phyloP scores from a whole-genome alignment of 1,140 invertebrate species.

The Littorina saxatilis region DNA sequence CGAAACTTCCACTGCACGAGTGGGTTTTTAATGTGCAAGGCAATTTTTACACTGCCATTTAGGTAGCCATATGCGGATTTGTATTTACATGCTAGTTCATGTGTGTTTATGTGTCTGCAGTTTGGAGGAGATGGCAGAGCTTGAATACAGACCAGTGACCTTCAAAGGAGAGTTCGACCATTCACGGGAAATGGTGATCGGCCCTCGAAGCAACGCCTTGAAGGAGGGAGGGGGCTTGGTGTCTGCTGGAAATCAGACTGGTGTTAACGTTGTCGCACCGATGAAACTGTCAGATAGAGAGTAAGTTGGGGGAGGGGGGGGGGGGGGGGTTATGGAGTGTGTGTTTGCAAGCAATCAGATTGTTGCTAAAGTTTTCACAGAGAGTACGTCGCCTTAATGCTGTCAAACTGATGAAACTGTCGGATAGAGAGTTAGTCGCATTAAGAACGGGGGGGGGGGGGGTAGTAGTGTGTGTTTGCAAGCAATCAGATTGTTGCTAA shows the following conservation, averaged over 20 bases:
- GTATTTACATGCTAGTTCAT: no score
- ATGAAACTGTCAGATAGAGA: constrained; percentile 66
- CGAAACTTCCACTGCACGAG: no score
- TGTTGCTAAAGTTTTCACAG: neutral
- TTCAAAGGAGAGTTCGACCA: constrained; percentile 82
- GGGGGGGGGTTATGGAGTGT: neutral
- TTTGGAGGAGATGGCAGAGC: constrained; percentile 76
- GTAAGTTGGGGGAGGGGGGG: constrained; percentile 48
- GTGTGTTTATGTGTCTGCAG: constrained; percentile 76
- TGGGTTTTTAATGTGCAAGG: no score
- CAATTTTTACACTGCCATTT: no score
- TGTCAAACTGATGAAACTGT: no score
- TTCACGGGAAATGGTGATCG: constrained; percentile 84
- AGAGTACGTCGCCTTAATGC: no score
- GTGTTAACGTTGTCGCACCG: constrained; percentile 74
- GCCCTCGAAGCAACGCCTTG: constrained; percentile 82
- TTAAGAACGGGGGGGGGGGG: neutral
- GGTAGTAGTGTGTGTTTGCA: neutral
- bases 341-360: neutral
- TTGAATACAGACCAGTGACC: constrained; percentile 86
- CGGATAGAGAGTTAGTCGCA: neutral
- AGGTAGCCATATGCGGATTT: no score
- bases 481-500: neutral
- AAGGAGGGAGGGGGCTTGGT: constrained; percentile 40
- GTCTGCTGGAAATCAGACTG: constrained; percentile 30